Base-by-base conservation (phyloP, 2,888 invertebrate species). In the Tinea trinotella region DNA sequence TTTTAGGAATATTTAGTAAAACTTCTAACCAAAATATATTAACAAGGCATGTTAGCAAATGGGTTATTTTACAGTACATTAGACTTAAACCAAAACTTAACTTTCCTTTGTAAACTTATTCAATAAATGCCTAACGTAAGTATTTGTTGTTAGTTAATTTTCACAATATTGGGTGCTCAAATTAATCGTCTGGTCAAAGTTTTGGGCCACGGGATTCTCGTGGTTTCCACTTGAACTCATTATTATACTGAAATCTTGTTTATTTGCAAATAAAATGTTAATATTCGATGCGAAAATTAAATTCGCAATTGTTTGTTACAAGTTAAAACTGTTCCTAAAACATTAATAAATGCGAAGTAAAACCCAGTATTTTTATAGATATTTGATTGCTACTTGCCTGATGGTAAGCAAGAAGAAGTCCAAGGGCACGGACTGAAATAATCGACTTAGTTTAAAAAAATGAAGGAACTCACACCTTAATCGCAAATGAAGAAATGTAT, bases 141-240 rank as follows among this genome's bases (percentile, higher is more conserved):
- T 49, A 49, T 50, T 50, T 50, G 24, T 20, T 50, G 50, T 18
- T 19, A 50, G 24, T 50, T 24, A 50, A 50, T 50, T 50, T 50
- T 50, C 22, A 50, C 18, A 24, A 24, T 50, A 50, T 50, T 50
- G 50, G 50, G n/a, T 24, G 15, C 24, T 50, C 13, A 50, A 24
- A 50, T 50, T 50, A 50, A 50, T 50, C 50, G 50, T 24, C 18
- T 50, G 50, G 50, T 50, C 22, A 50, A 50, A 50, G 24, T 50
- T 50, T 50, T 2, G 24, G 50, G 50, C 20, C 48, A 17, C 20
- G 10, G 48, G 40, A 17, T 12, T 24, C 24, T 24, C 15, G 50
- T 50, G 50, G 50, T 50, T 50, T 50, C 13, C n/a, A 50, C 50
- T 50, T 12, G 12, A 12, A 50, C 13, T 50, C 24, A 50, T 24